These are phyloP conservation scores for Pangasius sanitwongsei DNA, from an alignment of 2,797 vertebrate species.

Conservation along the genomic window DNA sequence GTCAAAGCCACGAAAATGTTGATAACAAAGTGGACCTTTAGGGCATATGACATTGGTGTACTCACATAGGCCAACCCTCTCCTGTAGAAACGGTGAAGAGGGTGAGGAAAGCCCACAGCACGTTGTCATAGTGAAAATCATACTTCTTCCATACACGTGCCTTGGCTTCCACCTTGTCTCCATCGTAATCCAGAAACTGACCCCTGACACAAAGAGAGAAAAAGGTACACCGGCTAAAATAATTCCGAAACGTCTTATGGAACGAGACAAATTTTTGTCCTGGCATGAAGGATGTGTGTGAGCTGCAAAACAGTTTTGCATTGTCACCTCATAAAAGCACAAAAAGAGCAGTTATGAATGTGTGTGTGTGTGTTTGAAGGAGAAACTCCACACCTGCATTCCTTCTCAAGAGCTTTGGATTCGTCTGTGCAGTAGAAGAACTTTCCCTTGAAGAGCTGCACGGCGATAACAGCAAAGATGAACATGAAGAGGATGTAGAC, in stretches of 20 bases:
- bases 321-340: background rate
- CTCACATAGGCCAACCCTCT: constrained; percentile 98
- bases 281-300: background rate
- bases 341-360: background rate
- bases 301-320: background rate
- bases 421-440: constrained; percentile 99
- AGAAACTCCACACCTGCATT: constrained; percentile 84
- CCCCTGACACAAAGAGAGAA: constrained; percentile 75
- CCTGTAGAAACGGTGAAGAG: constrained; percentile 97
- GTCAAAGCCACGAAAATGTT: background rate
- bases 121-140: constrained; percentile 96
- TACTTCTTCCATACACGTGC: constrained; percentile 95
- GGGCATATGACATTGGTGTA: constrained; percentile 46
- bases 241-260: background rate
- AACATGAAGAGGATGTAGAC: constrained; percentile 99
- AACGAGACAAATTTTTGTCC: background rate
- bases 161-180: constrained; percentile 82
- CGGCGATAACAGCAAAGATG: constrained; percentile 97
- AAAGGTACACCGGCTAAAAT: background rate
- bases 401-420: constrained; percentile 92
- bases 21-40: background rate
- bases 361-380: background rate
- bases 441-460: constrained; percentile 97
- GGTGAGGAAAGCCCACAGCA: constrained; percentile 95
- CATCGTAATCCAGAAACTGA: constrained; percentile 91